These are phyloP conservation scores for Agriopis marginaria DNA, from an alignment of 2,888 invertebrate genomes.

Conservation along the genomic window DNA sequence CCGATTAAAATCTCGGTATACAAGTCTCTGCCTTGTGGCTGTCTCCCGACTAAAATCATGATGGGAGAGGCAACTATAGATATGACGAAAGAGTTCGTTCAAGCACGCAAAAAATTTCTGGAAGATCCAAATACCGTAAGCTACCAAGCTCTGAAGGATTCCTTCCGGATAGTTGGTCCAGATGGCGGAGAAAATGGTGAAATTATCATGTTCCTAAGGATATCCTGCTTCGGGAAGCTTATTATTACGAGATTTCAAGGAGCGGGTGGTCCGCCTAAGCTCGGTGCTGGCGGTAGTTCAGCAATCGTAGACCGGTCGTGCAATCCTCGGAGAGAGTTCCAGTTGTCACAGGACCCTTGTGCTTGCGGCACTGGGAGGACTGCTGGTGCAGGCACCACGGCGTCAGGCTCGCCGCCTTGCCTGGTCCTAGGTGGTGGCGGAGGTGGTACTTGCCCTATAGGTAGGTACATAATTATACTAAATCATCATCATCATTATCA, in stretches of 20 bases:
- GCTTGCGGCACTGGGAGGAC: slow-evolving; percentile 68
- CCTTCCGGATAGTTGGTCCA: slow-evolving; percentile 83
- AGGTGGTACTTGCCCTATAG: slow-evolving; percentile 62
- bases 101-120: slow-evolving; percentile 80
- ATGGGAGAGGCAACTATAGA: slow-evolving; percentile 87
- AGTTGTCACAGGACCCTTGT: slow-evolving; percentile 69
- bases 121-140: slow-evolving; percentile 78
- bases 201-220: slow-evolving; percentile 87
- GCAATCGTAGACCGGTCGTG: slow-evolving; percentile 72
- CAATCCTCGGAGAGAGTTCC: slow-evolving; percentile 65
- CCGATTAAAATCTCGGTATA: slow-evolving; percentile 86
- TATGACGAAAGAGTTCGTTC: slow-evolving; percentile 86
- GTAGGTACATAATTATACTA: slow-evolving; percentile 47
- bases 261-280: slow-evolving; percentile 60
- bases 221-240: slow-evolving; percentile 88
- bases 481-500: no score
- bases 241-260: slow-evolving; percentile 89
- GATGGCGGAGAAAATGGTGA: slow-evolving; percentile 85
- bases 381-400: slow-evolving; percentile 39
- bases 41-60: slow-evolving; percentile 87
- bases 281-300: slow-evolving; percentile 56
- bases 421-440: slow-evolving; percentile 45
- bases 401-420: slow-evolving; percentile 42
- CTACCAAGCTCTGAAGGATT: slow-evolving; percentile 87
- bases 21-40: slow-evolving; percentile 87